Evolutionary conservation across 2,888 invertebrate genomes (phyloP).

Genomic region (Cordilura impudica): DNA sequence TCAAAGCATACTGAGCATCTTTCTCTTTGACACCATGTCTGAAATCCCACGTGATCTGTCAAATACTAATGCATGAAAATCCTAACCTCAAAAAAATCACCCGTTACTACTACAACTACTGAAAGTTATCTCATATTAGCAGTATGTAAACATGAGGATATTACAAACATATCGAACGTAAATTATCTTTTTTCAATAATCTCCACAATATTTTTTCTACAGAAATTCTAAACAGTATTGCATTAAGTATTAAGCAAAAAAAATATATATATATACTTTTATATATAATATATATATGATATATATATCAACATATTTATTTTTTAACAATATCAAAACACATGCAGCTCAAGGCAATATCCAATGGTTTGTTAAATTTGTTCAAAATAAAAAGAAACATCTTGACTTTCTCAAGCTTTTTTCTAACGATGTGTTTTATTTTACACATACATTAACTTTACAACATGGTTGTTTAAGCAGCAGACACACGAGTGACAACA

Average conservation of each 20-base stretch:
- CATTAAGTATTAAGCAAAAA: neutral
- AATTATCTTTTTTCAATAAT: no score
- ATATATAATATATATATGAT: no score
- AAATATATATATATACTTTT: no score
- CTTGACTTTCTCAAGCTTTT: neutral
- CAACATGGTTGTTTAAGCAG: constrained; percentile 30
- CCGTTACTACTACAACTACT: no score
- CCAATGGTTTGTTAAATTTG: constrained; percentile 15
- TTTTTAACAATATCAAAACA: neutral
- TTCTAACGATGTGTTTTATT: neutral
- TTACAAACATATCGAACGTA: no score
- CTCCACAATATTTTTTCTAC: neutral
- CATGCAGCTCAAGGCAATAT: neutral
- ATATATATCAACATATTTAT: neutral
- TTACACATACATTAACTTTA: constrained; percentile 38
- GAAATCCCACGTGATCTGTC: no score
- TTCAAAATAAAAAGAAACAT: constrained; percentile 1
- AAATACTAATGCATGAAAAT: no score
- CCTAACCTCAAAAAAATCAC: no score
- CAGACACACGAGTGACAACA: neutral
- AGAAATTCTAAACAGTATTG: neutral
- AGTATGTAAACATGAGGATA: no score
- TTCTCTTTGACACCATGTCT: no score
- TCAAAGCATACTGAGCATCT: no score
- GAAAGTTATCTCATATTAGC: no score